These are phyloP conservation scores for Empidonax traillii DNA, from an alignment of 2,113 vertebrate species.

Conservation along the genomic window DNA sequence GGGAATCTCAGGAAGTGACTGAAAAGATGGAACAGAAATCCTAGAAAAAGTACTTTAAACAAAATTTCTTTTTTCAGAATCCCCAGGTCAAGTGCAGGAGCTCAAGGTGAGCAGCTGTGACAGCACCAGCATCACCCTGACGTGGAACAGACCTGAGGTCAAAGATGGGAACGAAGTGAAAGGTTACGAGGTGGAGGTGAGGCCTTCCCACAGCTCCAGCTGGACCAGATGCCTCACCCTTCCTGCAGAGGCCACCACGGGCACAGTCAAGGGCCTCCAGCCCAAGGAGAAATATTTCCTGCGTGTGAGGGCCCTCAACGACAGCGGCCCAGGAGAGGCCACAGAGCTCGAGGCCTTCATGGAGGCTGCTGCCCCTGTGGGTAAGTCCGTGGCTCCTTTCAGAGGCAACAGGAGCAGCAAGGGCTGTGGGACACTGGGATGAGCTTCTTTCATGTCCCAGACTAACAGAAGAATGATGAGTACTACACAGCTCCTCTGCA, in stretches of 20 bases:
- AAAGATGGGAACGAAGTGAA: slow-evolving; percentile 71
- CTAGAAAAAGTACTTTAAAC: not conserved
- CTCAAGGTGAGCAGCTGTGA: slow-evolving; percentile 83
- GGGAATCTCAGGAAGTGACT: not conserved
- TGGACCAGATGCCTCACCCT: slow-evolving; percentile 83
- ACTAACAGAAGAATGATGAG: not conserved
- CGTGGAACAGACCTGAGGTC: slow-evolving; percentile 80
- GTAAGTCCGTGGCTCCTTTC: slow-evolving; percentile 61
- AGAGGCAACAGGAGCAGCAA: not conserved
- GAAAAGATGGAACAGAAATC: not conserved
- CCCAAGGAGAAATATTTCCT: slow-evolving; percentile 80
- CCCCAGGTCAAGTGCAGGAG: slow-evolving; percentile 81
- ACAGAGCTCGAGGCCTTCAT: slow-evolving; percentile 74
- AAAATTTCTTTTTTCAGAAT: slow-evolving; percentile 67
- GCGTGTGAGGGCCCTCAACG: slow-evolving; percentile 77
- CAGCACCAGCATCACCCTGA: slow-evolving; percentile 80
- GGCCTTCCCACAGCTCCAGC: slow-evolving; percentile 67
- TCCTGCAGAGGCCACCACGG: slow-evolving; percentile 66
- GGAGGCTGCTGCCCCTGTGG: slow-evolving; percentile 71
- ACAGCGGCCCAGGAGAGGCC: slow-evolving; percentile 76
- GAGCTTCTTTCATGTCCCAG: not conserved
- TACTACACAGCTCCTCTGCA: not conserved
- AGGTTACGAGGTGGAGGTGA: slow-evolving; percentile 86
- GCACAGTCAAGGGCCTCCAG: slow-evolving; percentile 83
- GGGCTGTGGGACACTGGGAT: not conserved